phyloP scores from a whole-genome alignment of 2,888 invertebrate genomes.

The Apamea sordens region DNA sequence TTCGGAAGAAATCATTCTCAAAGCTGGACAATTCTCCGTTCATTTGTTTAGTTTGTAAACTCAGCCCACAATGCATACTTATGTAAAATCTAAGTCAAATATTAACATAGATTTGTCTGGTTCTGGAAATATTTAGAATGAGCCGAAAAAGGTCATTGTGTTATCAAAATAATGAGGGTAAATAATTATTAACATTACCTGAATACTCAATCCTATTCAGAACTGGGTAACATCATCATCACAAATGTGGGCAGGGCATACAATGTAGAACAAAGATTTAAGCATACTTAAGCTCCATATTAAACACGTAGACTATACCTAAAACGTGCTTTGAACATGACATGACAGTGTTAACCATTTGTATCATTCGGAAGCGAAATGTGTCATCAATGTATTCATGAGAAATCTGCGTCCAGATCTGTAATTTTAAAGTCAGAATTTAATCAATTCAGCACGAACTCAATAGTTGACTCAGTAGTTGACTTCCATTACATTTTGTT shows the following conservation, averaged over 20 bases:
- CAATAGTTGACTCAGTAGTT: neutral
- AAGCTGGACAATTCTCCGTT: slow-evolving; percentile 31
- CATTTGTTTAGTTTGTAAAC: slow-evolving; percentile 40
- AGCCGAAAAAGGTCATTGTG: neutral
- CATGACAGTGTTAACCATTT: neutral
- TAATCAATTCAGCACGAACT: neutral
- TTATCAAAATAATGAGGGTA: slow-evolving; percentile 25
- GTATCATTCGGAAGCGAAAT: neutral
- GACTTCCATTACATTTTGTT: neutral
- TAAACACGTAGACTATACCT: neutral
- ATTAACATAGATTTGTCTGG: slow-evolving; percentile 9
- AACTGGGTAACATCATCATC: neutral
- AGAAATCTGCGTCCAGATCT: neutral
- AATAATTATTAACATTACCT: slow-evolving; percentile 3
- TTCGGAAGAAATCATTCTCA: slow-evolving; percentile 41
- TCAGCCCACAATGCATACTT: slow-evolving; percentile 11
- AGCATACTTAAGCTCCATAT: neutral
- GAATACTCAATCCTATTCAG: slow-evolving; percentile 1
- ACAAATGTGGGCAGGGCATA: neutral
- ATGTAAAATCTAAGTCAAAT: slow-evolving; percentile 35
- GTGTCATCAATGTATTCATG: neutral
- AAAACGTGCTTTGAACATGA: slow-evolving; percentile 6
- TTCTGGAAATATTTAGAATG: slow-evolving; percentile 31
- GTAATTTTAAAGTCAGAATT: slow-evolving; percentile 11
- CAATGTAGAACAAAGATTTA: slow-evolving; percentile 12